These are phyloP conservation scores for Onychostruthus taczanowskii DNA, from an alignment of 2,113 vertebrate genomes.

Conservation along the genomic window DNA sequence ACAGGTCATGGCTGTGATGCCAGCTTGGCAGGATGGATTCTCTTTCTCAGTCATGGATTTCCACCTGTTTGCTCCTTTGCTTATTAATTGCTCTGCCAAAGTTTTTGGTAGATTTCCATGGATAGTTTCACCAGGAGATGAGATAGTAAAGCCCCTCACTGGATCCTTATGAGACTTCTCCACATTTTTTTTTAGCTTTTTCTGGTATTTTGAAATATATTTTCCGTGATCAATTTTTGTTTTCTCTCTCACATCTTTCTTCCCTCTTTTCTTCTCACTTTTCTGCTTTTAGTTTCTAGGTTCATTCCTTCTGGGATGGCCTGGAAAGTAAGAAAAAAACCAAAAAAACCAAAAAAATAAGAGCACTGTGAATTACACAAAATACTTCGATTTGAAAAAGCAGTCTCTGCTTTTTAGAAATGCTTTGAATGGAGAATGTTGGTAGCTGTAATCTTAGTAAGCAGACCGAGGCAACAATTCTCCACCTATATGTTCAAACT, in stretches of 20 bases:
- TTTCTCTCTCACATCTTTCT: background rate
- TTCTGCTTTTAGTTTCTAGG: background rate
- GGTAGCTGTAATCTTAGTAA: background rate
- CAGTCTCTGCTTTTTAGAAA: background rate
- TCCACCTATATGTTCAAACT: background rate
- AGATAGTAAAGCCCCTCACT: background rate
- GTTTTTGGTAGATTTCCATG: background rate
- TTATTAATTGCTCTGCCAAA: background rate
- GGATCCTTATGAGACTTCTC: background rate
- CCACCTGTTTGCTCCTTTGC: background rate
- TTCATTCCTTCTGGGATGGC: background rate
- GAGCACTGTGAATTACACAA: background rate
- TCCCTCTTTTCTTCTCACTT: background rate
- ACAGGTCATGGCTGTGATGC: background rate
- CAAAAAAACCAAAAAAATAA: background rate
- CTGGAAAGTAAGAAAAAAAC: background rate
- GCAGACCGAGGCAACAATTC: background rate
- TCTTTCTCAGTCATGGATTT: background rate
- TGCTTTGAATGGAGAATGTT: background rate
- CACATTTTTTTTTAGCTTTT: background rate
- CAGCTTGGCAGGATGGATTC: background rate
- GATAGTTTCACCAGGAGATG: background rate
- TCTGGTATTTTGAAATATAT: background rate
- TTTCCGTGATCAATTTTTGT: rapidly evolving
- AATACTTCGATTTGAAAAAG: background rate